A percentile compares a stretch with the other conserved stretches of the same genome.
Conservation (phyloP, 2,797 vertebrate species). For the Rhabdomys pumilio region DNA sequence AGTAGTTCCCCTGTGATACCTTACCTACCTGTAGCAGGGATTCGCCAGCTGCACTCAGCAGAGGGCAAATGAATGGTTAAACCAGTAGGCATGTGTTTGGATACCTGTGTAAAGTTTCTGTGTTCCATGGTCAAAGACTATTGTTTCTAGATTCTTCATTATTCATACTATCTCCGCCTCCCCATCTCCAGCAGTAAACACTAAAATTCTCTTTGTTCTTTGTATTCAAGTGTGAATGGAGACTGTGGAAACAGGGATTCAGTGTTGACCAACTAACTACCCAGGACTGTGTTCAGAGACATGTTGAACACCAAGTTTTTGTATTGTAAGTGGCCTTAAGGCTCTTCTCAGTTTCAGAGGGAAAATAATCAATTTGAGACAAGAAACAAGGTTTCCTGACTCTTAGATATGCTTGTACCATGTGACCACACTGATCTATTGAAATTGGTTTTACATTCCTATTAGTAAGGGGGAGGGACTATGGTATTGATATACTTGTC, state of each 20-base stretch:
- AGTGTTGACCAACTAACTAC: not conserved
- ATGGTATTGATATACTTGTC: not conserved
- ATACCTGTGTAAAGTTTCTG: not conserved
- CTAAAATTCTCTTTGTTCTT: slow-evolving; percentile 35
- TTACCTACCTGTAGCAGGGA: not conserved
- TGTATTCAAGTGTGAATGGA: not conserved
- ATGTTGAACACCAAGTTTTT: not conserved
- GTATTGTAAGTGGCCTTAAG: not conserved
- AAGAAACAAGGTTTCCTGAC: slow-evolving; percentile 46
- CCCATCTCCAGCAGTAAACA: slow-evolving; percentile 2
- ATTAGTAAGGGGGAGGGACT: not conserved
- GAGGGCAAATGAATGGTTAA: not conserved
- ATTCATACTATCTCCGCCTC: not conserved
- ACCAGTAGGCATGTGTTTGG: slow-evolving; percentile 12
- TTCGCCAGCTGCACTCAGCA: slow-evolving; percentile 6
- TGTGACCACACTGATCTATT: not conserved
- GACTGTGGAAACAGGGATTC: slow-evolving; percentile 16
- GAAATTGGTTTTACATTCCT: slow-evolving; percentile 62
- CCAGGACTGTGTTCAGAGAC: not conserved
- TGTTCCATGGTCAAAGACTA: slow-evolving; percentile 27
- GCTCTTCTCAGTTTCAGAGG: slow-evolving; percentile 34
- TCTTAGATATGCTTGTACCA: not conserved
- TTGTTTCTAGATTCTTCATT: slow-evolving; percentile 58
- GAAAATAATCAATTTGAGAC: not conserved
- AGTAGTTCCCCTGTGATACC: not conserved